Evolutionary conservation across 2,113 vertebrate genomes (phyloP).

Genomic region (Myxocyprinus asiaticus): DNA sequence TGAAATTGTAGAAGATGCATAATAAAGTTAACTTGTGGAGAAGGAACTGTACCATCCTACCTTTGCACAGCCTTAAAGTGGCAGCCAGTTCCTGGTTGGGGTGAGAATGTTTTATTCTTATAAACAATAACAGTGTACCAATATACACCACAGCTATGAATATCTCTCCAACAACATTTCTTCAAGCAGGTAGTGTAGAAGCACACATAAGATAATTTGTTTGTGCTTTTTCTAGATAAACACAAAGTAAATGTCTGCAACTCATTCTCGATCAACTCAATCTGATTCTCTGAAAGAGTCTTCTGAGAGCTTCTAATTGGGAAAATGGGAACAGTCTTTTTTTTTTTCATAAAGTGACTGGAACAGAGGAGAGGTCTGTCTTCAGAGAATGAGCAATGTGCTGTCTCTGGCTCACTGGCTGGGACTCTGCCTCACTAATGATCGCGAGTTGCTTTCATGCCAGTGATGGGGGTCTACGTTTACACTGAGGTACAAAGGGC

Average conservation of each 20-base stretch:
- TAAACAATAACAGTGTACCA: no score
- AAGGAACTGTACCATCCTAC: background rate
- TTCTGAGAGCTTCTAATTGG: conserved; percentile 67
- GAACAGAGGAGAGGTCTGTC: conserved; percentile 58
- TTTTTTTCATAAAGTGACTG: conserved; percentile 50
- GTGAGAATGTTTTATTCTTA: background rate
- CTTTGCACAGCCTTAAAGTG: background rate
- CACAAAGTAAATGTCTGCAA: conserved; percentile 14
- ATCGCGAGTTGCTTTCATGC: background rate
- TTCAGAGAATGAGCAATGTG: conserved; percentile 11
- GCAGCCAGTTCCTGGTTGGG: background rate
- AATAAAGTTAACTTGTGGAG: background rate
- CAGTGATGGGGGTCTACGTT: background rate
- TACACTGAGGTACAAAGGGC: no score
- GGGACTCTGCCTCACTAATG: background rate
- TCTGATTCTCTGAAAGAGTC: conserved; percentile 23
- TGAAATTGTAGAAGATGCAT: conserved; percentile 53
- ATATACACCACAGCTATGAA: no score
- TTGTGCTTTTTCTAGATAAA: no score
- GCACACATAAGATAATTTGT: no score
- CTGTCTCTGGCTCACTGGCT: conserved; percentile 20
- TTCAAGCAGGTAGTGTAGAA: background rate
- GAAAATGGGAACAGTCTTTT: conserved; percentile 52
- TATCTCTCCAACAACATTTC: no score
- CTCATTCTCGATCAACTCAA: conserved; percentile 13